phyloP scores from a whole-genome alignment of 2,113 vertebrate species.

The Pelmatolapia mariae region DNA sequence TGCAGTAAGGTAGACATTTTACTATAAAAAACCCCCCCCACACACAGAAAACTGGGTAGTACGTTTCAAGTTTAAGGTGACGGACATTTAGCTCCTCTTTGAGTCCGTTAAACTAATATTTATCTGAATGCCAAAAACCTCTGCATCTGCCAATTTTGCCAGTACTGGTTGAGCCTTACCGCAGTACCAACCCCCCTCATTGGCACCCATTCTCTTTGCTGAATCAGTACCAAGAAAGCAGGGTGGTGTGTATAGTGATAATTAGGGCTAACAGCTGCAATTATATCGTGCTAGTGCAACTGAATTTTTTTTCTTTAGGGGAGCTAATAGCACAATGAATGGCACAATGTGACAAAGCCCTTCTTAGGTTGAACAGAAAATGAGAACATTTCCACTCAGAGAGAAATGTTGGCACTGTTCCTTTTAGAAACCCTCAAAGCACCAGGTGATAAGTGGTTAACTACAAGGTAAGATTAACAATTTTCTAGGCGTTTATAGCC shows the following conservation, averaged over 20 bases:
- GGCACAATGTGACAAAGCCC: constrained; percentile 64
- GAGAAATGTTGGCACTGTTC: constrained; percentile 12
- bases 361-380: constrained; percentile 52
- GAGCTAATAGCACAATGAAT: constrained; percentile 16
- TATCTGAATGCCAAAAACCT: not conserved
- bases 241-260: not conserved
- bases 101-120: not conserved
- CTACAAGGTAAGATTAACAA: not conserved
- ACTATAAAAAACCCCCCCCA: not conserved
- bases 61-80: not conserved
- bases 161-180: not conserved
- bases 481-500: not conserved
- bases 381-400: constrained; percentile 9
- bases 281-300: not conserved
- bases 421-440: not conserved
- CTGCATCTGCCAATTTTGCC: not conserved
- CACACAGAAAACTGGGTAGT: not conserved
- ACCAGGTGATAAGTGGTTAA: not conserved
- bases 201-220: not conserved
- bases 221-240: not conserved
- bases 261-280: not conserved
- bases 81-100: not conserved
- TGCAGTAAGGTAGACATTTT: not conserved
- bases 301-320: not conserved
- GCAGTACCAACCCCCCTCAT: not conserved